Conservation (phyloP, 2,797 vertebrate genomes). For the Meriones psammophilus region DNA sequence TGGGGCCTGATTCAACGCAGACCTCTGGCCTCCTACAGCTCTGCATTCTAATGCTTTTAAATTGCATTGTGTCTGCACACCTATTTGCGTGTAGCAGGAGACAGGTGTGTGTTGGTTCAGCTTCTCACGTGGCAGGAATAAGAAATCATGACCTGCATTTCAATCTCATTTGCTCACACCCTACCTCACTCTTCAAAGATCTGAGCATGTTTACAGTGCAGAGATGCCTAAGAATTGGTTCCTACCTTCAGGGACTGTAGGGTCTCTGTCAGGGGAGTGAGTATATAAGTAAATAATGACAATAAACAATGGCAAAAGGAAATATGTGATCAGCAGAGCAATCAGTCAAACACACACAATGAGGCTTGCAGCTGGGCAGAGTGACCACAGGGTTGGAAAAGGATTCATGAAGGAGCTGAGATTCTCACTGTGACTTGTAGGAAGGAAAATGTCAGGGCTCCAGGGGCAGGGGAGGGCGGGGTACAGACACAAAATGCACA, state of each 20-base stretch:
- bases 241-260: neutral
- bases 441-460: neutral
- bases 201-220: neutral
- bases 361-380: neutral
- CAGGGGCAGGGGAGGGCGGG: neutral
- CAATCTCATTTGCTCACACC: neutral
- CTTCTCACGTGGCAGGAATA: neutral
- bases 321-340: neutral
- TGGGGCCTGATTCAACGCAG: neutral
- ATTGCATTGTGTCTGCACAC: neutral
- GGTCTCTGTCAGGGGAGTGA: neutral
- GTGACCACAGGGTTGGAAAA: neutral
- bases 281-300: neutral
- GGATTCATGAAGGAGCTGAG: neutral
- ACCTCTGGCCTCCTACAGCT: neutral
- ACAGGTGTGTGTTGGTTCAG: constrained; percentile 57
- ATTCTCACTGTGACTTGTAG: neutral
- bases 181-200: neutral
- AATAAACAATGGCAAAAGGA: neutral
- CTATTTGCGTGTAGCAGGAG: neutral
- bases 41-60: neutral
- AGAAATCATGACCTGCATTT: constrained; percentile 45
- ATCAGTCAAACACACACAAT: neutral
- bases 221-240: neutral
- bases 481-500: neutral